Conservation (phyloP, 2,113 vertebrate species). For the Brevimyrus niger region DNA sequence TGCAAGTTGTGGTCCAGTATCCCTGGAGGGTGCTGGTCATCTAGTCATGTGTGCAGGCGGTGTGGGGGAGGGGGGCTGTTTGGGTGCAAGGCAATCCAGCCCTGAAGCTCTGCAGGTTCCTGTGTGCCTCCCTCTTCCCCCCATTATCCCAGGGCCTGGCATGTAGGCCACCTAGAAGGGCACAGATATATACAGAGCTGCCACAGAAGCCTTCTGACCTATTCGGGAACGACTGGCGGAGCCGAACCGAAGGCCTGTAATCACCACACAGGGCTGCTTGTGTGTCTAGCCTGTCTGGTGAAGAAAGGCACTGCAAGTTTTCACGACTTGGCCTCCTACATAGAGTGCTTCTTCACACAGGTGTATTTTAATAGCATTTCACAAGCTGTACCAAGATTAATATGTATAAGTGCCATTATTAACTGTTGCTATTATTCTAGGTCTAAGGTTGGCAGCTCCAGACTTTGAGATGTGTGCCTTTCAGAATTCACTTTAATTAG, state of each 20-base stretch:
- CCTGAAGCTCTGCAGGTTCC: not conserved
- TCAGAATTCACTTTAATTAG: constrained; percentile 10
- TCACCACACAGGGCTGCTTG: not conserved
- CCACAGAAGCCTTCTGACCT: not conserved
- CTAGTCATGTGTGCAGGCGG: not conserved
- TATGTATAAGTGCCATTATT: not conserved
- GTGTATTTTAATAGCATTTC: not conserved
- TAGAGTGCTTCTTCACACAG: not conserved
- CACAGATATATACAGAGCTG: not conserved
- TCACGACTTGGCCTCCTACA: not conserved
- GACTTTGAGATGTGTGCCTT: not conserved
- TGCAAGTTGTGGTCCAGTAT: not conserved
- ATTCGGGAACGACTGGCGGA: not conserved
- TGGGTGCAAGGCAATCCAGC: not conserved
- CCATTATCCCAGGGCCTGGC: not conserved
- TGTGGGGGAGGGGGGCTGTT: too few relatives aligned
- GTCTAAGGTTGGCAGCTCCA: not conserved
- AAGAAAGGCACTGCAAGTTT: not conserved
- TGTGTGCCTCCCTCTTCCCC: not conserved
- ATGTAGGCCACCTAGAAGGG: not conserved
- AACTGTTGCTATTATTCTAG: not conserved
- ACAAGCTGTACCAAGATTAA: not conserved
- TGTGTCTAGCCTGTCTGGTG: not conserved
- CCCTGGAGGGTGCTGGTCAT: not conserved
- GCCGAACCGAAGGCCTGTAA: not conserved